Evolutionary conservation across 2,113 vertebrate species (phyloP), one percentile per base, ranked within the genome.

Genomic region (Zosterops japonicus): DNA sequence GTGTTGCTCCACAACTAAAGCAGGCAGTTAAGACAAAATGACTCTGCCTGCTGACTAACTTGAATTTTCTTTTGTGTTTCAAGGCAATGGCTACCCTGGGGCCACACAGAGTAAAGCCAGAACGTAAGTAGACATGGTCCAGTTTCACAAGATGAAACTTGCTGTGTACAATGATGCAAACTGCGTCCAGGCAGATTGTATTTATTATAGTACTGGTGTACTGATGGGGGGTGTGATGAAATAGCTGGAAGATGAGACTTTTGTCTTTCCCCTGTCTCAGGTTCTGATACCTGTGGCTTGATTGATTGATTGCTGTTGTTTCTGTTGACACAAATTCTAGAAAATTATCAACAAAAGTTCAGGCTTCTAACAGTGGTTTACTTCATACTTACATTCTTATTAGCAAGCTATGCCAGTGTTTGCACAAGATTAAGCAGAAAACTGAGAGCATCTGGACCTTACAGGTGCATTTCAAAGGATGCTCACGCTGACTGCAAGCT

Each of bases 41-140:
- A 53, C 35, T 91, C 0, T 22, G 13, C 27, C 87, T 79, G 28
- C 68, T 79, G 49, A 77, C 60, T 92, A 41, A 83, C 36, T 89
- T 70, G 28, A 0, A 18, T 84, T 91, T 92, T 78, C 52, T 93
- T 91, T 86, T 89, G 33, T 91, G 79, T 82, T 96, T 92, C 14
- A 97, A 99, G 99, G 99, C 99, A 71, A 98, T 99, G 99, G 99
- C 99, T 75, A 99, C 99, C 0, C 88, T 99, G 94, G 99, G 98
- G 76, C 99, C 99, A 22, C 99, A 99, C 94, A 98, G 99, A 97
- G 99, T 98, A 94, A 99, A 99, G 97, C 96, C 98, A 70, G 99
- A 99, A 89, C 98, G 99, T 99, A 98, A 98, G 98, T 99, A 69
- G 91, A 69, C 52, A 16, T 69, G 22, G 12, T 57, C 18, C 47